These are phyloP conservation scores for Drosophila hawaiiensis DNA, from an alignment of 2,888 invertebrate species.

Conservation along the genomic window DNA sequence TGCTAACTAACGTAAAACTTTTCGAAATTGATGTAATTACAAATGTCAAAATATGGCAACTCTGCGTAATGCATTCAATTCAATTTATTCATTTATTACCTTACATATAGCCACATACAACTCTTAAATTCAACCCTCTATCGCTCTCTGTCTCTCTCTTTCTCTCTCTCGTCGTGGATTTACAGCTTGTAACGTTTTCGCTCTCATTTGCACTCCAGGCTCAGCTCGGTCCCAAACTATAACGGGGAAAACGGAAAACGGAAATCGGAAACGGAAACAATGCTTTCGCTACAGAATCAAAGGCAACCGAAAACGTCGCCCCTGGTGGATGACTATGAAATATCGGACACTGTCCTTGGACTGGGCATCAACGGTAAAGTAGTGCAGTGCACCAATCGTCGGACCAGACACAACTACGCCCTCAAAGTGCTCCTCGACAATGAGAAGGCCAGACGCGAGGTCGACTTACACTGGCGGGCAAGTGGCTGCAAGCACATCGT, in stretches of 20 bases:
- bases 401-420: constrained; percentile 92
- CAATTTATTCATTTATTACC: not conserved
- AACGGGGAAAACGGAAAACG: constrained; percentile 6
- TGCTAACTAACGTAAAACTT: not conserved
- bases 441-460: constrained; percentile 96
- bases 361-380: constrained; percentile 99
- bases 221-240: constrained; percentile 1
- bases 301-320: constrained; percentile 90
- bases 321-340: constrained; percentile 95
- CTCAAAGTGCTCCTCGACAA: constrained; percentile 97
- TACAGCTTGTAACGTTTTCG: not conserved
- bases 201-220: constrained; percentile 7
- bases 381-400: constrained; percentile 94
- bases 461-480: constrained; percentile 97
- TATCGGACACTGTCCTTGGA: constrained; percentile 96
- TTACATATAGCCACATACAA: not conserved
- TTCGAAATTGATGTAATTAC: not conserved
- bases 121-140: not conserved
- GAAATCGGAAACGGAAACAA: constrained; percentile 14
- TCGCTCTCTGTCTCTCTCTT: not conserved
- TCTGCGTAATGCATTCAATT: not conserved
- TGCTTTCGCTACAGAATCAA: constrained; percentile 76
- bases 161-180: not conserved
- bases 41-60: not conserved
- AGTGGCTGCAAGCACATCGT: constrained; percentile 97